Conservation (phyloP, 2,888 invertebrate species). For the Heliothis peltigera region DNA sequence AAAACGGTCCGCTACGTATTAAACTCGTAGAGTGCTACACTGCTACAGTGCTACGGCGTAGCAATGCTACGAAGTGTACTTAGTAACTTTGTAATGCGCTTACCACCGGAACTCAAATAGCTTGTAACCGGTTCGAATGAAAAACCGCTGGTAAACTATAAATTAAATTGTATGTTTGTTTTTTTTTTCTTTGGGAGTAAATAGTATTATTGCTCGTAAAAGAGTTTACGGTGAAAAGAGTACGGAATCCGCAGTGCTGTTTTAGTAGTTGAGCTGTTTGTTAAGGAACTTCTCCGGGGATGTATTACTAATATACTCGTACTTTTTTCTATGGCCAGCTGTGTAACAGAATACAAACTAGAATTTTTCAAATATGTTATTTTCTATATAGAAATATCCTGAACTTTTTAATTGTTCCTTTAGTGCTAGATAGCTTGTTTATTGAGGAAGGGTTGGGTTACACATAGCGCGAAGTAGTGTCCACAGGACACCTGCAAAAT, state of each 20-base stretch:
- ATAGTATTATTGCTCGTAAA: slow-evolving; percentile 5
- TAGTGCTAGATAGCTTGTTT: too few relatives aligned
- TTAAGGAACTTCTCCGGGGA: neutral
- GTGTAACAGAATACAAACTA: neutral
- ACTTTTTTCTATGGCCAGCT: neutral
- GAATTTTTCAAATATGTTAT: too few relatives aligned
- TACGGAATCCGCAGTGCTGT: neutral
- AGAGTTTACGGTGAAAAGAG: slow-evolving; percentile 8
- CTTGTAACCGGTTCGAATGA: slow-evolving; percentile 65
- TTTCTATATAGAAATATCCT: too few relatives aligned
- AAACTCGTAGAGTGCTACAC: slow-evolving; percentile 63
- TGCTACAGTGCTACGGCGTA: slow-evolving; percentile 58
- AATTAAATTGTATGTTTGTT: slow-evolving; percentile 56
- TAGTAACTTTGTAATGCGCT: slow-evolving; percentile 67
- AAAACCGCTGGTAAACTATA: slow-evolving; percentile 65
- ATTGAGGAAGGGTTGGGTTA: too few relatives aligned
- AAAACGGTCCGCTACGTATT: slow-evolving; percentile 61
- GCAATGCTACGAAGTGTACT: slow-evolving; percentile 67
- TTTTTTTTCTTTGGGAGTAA: slow-evolving; percentile 25
- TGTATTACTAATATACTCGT: too few relatives aligned
- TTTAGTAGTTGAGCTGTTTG: neutral
- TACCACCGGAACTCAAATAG: slow-evolving; percentile 67
- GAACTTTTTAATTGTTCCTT: too few relatives aligned
- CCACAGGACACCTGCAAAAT: too few relatives aligned
- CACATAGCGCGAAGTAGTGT: too few relatives aligned